Conservation (phyloP, 2,113 vertebrate genomes). For the Eolophus roseicapilla region DNA sequence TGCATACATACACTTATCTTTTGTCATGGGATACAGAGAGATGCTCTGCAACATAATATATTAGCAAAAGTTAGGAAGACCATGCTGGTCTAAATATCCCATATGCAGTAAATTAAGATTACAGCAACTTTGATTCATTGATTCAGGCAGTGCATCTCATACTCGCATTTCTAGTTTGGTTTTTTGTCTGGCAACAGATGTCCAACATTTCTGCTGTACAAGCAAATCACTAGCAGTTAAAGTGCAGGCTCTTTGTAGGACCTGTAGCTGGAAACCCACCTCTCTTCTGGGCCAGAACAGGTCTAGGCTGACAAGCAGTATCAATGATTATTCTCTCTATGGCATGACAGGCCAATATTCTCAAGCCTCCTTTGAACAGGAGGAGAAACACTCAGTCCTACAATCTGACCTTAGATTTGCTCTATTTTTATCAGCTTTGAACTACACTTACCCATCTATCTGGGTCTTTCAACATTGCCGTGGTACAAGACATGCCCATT, state of each 20-base stretch:
- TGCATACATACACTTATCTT: neutral
- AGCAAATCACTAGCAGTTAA: neutral
- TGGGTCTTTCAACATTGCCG: constrained; percentile 8
- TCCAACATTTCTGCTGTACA: neutral
- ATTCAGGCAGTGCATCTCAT: constrained; percentile 28
- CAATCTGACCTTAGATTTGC: constrained; percentile 30
- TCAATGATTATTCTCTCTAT: neutral
- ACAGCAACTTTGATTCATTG: constrained; percentile 15
- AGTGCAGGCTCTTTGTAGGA: neutral
- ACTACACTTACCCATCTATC: constrained; percentile 22
- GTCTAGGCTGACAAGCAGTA: neutral
- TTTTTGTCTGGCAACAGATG: neutral
- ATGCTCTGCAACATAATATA: neutral
- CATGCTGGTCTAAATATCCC: neutral
- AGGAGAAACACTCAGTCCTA: neutral
- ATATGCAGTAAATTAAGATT: neutral
- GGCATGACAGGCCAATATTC: neutral
- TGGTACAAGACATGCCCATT: constrained; percentile 48
- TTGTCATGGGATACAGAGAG: neutral
- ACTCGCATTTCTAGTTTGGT: neutral
- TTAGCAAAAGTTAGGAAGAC: constrained; percentile 21
- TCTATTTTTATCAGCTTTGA: constrained; percentile 48
- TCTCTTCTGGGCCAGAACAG: neutral
- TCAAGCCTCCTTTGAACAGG: neutral
- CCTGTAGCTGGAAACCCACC: neutral